These are phyloP conservation scores for Lycophotia porphyrea DNA, from an alignment of 2,888 invertebrate genomes.

Conservation along the genomic window DNA sequence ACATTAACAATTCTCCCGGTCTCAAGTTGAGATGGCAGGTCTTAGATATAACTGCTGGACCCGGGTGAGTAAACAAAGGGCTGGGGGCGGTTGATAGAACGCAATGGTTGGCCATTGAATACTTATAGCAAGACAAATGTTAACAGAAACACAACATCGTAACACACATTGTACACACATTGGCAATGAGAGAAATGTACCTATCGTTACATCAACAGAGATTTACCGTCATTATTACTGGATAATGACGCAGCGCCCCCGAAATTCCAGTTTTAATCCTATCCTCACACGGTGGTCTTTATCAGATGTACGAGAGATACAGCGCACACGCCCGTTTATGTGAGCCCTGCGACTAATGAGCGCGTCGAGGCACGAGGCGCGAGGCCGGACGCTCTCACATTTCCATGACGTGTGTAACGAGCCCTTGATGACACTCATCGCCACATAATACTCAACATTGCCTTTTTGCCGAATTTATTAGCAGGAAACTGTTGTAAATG, in stretches of 20 bases:
- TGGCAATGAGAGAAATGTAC: background rate
- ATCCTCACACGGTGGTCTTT: conserved; percentile 5
- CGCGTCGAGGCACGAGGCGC: conserved; percentile 45
- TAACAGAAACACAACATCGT: background rate
- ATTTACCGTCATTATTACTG: background rate
- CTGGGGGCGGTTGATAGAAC: background rate
- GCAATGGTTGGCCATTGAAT: background rate
- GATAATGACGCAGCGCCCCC: conserved; percentile 19
- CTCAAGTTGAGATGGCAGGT: background rate
- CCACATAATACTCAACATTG: conserved; percentile 53
- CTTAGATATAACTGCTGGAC: background rate
- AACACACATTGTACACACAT: no score
- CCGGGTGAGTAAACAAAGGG: background rate
- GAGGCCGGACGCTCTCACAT: conserved; percentile 60
- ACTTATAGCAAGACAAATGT: conserved; percentile 1
- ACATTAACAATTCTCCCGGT: background rate
- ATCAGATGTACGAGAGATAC: conserved; percentile 36
- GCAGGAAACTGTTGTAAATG: conserved; percentile 41
- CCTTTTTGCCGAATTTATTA: conserved; percentile 56
- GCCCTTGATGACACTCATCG: conserved; percentile 67
- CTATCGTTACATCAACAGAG: conserved; percentile 6
- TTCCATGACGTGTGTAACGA: conserved; percentile 69
- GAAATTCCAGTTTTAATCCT: conserved; percentile 28
- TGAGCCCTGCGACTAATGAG: conserved; percentile 65
- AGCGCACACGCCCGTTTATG: conserved; percentile 43